Percentiles rank a stretch among this genome's conserved stretches.
Evolutionary conservation across 2,888 invertebrate genomes (phyloP).

Genomic region (Lasioglossum zephyrum): DNA sequence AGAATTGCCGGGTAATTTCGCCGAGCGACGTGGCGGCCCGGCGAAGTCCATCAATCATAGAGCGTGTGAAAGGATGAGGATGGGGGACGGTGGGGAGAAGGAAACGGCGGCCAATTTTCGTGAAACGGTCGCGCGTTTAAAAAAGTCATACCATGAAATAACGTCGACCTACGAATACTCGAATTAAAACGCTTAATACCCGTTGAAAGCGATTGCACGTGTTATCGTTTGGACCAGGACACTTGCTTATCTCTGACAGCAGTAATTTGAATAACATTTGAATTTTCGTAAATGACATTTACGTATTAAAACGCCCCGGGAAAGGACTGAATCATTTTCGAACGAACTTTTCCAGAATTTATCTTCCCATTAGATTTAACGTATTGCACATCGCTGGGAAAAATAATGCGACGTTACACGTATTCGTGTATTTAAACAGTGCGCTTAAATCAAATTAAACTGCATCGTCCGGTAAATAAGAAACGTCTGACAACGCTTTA

Average conservation of each 20-base stretch:
- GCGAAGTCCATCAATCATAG: constrained; percentile 63
- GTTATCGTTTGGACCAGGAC: neutral
- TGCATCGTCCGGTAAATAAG: neutral
- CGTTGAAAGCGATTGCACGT: constrained; percentile 13
- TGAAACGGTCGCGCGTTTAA: constrained; percentile 16
- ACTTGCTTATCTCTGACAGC: neutral
- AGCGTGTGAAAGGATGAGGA: neutral
- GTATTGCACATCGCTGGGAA: neutral
- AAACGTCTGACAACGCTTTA: neutral
- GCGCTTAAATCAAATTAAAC: neutral
- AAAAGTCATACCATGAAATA: constrained; percentile 26
- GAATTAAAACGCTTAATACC: constrained; percentile 36
- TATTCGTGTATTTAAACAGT: no score
- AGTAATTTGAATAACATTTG: neutral
- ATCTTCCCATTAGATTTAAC: neutral
- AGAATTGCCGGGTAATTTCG: constrained; percentile 66
- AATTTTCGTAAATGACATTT: neutral
- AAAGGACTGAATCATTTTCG: neutral
- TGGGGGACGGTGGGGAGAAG: neutral
- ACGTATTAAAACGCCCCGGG: neutral
- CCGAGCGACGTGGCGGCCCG: constrained; percentile 37
- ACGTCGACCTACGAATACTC: neutral
- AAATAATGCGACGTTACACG: neutral
- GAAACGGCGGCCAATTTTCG: constrained; percentile 38
- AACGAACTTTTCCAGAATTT: neutral